Percentiles rank a stretch among this genome's conserved stretches.
Evolutionary conservation across 23 tunicate genomes (phyloP).

Genomic region (Ascidia mentula): DNA sequence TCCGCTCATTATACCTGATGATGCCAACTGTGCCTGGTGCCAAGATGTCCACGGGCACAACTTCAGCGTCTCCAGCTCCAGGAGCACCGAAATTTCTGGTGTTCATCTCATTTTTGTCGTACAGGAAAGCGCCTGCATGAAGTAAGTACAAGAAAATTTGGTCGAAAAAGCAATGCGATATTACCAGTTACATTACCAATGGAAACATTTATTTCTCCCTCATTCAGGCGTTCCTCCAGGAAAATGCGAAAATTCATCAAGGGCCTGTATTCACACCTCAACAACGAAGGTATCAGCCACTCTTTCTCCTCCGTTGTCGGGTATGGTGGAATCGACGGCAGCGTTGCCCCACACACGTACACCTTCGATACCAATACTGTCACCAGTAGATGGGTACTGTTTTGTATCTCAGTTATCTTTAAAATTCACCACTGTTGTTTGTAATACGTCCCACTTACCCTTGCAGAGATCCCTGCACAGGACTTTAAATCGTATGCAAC

Average conservation of each 20-base stretch:
- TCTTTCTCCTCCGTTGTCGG: constrained; percentile 63
- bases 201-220: no score
- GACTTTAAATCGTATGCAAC: constrained; percentile 15
- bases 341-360: constrained; percentile 47
- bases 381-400: constrained; percentile 25
- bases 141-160: constrained; percentile 16
- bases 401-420: background rate
- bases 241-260: constrained; percentile 52
- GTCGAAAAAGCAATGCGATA: background rate
- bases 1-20: constrained; percentile 41
- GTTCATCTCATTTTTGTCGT: constrained; percentile 74
- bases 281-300: constrained; percentile 3
- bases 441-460: background rate
- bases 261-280: background rate
- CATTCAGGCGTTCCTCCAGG: background rate
- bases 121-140: constrained; percentile 67
- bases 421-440: background rate
- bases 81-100: constrained; percentile 24
- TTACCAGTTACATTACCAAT: background rate
- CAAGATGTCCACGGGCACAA: constrained; percentile 23
- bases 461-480: constrained; percentile 29
- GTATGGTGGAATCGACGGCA: constrained; percentile 79
- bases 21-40: constrained; percentile 69
- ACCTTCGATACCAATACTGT: constrained; percentile 44
- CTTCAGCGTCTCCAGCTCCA: constrained; percentile 14